Conservation (phyloP, 2,888 invertebrate species). For the Diloba caeruleocephala region DNA sequence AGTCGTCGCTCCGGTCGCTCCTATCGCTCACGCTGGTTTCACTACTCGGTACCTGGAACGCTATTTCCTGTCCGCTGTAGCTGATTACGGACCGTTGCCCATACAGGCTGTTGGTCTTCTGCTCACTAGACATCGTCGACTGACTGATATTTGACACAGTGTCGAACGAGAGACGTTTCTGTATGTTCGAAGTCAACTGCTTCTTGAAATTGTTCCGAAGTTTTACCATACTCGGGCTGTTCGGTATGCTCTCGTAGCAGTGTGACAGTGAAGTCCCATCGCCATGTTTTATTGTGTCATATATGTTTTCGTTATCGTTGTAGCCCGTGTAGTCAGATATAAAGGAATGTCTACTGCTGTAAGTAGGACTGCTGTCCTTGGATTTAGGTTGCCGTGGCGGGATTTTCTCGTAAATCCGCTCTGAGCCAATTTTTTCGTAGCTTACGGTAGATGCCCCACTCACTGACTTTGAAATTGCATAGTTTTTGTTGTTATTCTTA, state of each 20-base stretch:
- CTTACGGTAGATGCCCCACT: slow-evolving; percentile 84
- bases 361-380: slow-evolving; percentile 78
- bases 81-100: slow-evolving; percentile 86
- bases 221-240: slow-evolving; percentile 85
- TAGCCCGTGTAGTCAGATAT: slow-evolving; percentile 80
- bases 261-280: slow-evolving; percentile 86
- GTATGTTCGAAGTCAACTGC: slow-evolving; percentile 73
- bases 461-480: slow-evolving; percentile 80
- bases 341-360: slow-evolving; percentile 78
- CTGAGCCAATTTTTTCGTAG: slow-evolving; percentile 84
- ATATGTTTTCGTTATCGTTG: slow-evolving; percentile 89
- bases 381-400: slow-evolving; percentile 73
- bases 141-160: slow-evolving; percentile 85
- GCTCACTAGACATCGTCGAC: slow-evolving; percentile 89
- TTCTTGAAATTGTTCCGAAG: slow-evolving; percentile 77
- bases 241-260: slow-evolving; percentile 90
- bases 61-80: slow-evolving; percentile 85
- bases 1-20: slow-evolving; percentile 91
- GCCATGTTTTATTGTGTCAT: slow-evolving; percentile 90
- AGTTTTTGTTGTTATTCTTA: slow-evolving; percentile 73
- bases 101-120: slow-evolving; percentile 90
- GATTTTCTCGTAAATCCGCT: slow-evolving; percentile 86
- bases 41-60: slow-evolving; percentile 87
- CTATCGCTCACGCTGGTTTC: slow-evolving; percentile 90
- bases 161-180: slow-evolving; percentile 83